phyloP scores from a whole-genome alignment of 1,140 invertebrate genomes.

The Elysia chlorotica region DNA sequence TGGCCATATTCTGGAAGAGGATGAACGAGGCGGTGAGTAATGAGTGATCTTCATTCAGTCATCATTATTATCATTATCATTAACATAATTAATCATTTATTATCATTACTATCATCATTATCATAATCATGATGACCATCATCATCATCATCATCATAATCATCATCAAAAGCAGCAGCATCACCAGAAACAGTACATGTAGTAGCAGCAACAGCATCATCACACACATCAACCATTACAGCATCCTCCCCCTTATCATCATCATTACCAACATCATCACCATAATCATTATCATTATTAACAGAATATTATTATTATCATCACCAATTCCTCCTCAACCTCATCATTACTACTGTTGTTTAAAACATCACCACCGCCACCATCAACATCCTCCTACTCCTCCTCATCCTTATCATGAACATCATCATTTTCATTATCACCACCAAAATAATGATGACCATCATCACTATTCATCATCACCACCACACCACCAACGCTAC shows the following conservation, averaged over 20 bases:
- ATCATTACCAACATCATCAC: neutral
- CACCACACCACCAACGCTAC: too few relatives aligned
- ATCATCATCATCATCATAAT: neutral
- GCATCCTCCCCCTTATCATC: neutral
- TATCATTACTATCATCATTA: neutral
- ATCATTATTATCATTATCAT: too few relatives aligned
- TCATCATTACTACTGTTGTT: too few relatives aligned
- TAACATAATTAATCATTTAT: too few relatives aligned
- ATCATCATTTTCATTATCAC: too few relatives aligned
- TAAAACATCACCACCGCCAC: too few relatives aligned
- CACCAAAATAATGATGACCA: too few relatives aligned
- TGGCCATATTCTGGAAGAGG: constrained; percentile 64
- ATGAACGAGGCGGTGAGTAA: constrained; percentile 65
- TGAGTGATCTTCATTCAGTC: too few relatives aligned
- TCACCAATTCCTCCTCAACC: neutral
- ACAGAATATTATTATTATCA: neutral
- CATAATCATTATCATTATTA: neutral
- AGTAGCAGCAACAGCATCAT: neutral
- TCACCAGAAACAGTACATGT: neutral
- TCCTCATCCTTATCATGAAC: too few relatives aligned
- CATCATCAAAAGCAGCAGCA: neutral
- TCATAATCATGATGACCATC: neutral
- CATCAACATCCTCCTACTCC: too few relatives aligned
- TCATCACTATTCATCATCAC: too few relatives aligned
- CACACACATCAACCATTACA: too few relatives aligned